These are phyloP conservation scores for Perizoma affinitatum DNA, from an alignment of 2,888 invertebrate genomes.

Conservation along the genomic window DNA sequence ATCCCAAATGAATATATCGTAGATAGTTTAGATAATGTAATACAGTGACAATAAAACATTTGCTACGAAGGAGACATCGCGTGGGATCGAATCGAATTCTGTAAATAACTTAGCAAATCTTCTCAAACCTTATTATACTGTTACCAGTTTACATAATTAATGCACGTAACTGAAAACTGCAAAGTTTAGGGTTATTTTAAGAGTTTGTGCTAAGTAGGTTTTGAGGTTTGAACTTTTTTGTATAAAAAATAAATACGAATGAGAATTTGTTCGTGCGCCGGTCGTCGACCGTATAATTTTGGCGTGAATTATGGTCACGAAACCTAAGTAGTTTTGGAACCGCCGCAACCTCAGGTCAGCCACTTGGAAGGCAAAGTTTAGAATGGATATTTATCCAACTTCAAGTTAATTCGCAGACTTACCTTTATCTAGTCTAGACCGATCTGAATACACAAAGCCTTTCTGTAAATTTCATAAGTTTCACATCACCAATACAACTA, in stretches of 20 bases:
- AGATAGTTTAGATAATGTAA: slow-evolving; percentile 19
- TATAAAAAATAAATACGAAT: slow-evolving; percentile 42
- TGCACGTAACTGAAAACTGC: slow-evolving; percentile 15
- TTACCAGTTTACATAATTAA: slow-evolving; percentile 22
- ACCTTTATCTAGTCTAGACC: slow-evolving; percentile 15
- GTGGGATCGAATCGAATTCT: slow-evolving; percentile 27
- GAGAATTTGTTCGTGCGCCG: slow-evolving; percentile 40
- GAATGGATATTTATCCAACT: slow-evolving; percentile 19
- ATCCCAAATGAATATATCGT: slow-evolving; percentile 16
- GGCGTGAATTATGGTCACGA: slow-evolving; percentile 68
- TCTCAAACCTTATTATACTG: slow-evolving; percentile 21
- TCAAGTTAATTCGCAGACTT: slow-evolving; percentile 19
- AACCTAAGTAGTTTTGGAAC: slow-evolving; percentile 60
- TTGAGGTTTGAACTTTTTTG: too few species aligned
- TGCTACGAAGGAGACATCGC: slow-evolving; percentile 20
- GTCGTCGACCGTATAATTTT: slow-evolving; percentile 65
- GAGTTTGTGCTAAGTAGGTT: slow-evolving; percentile 36
- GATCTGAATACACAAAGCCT: slow-evolving; percentile 13
- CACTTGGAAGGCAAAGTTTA: slow-evolving; percentile 41
- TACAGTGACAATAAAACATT: slow-evolving; percentile 22
- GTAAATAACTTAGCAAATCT: slow-evolving; percentile 20
- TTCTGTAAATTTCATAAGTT: slow-evolving; percentile 7
- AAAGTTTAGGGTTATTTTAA: slow-evolving; percentile 35
- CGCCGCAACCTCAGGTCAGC: slow-evolving; percentile 49
- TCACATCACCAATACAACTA: background rate